Evolutionary conservation across 2,113 vertebrate species (phyloP), one percentile per base, ranked within the genome.

Genomic region (Hippocampus comes): DNA sequence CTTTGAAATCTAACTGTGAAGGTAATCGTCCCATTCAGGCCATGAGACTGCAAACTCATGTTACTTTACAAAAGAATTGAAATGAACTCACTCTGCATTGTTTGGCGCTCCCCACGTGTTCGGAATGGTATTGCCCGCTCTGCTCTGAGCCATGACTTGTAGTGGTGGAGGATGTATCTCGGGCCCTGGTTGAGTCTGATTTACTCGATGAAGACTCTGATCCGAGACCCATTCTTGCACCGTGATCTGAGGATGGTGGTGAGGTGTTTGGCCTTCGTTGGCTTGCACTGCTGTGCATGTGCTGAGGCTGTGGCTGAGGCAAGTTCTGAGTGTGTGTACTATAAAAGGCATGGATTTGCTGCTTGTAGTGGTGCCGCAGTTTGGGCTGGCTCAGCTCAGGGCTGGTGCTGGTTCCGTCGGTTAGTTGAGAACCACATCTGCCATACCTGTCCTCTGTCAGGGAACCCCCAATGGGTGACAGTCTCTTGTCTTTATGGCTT

Each of bases 191-290:
- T 25, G 89, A 89, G 71, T 89, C 88, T 0, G 91, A 90, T 72
- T 88, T 90, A 61, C 75, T 78, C 25, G 88, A 90, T n/a, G 85
- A 90, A 27, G 87, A 89, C 74, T 91, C 87, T 1, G 81, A 89
- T 43, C 82, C 80, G 0, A 67, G 63, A 15, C 84, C 81, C 25
- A 70, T 66, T 61, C 73, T 78, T 57, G 63, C 68, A 64, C 38
- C 56, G 60, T 67, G 68, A 25, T 67, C 51, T 65, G 77, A 74
- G 41, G 84, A 65, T 30, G 74, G 46, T 25, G 81, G 72, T 14
- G 77, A 82, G 43, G 38, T 51, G 64, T 12, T 21, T 0, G 61
- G 53, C 25, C 75, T 46, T 67, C 34, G 41, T 49, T 76, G 73
- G 15, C 65, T 71, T 7, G 72, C 30, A 6, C 74, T 55, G 10